phyloP scores from a whole-genome alignment of 2,888 invertebrate species.

The Lithophane leautieri region DNA sequence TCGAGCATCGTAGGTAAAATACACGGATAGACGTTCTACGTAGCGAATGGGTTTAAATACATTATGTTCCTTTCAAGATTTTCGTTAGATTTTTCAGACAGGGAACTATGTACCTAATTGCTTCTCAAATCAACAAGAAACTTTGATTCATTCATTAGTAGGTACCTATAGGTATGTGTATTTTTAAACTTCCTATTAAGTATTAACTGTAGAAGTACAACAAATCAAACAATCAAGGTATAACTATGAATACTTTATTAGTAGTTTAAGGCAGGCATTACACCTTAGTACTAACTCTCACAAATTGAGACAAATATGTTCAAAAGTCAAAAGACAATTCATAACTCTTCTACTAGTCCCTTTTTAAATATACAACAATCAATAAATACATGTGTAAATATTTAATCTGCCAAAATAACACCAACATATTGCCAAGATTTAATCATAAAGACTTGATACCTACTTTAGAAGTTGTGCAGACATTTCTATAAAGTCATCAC shows the following conservation, averaged over 20 bases:
- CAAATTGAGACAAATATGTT: slow-evolving; percentile 54
- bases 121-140: too few species aligned
- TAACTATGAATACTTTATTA: slow-evolving; percentile 67
- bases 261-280: slow-evolving; percentile 63
- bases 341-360: slow-evolving; percentile 39
- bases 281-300: slow-evolving; percentile 53
- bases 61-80: too few species aligned
- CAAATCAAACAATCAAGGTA: slow-evolving; percentile 42
- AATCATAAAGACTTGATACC: slow-evolving; percentile 33
- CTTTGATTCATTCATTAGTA: background rate
- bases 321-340: slow-evolving; percentile 62
- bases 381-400: slow-evolving; percentile 67
- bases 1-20: too few species aligned
- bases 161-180: too few species aligned
- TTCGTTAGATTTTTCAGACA: too few species aligned
- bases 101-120: too few species aligned
- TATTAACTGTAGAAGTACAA: background rate
- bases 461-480: slow-evolving; percentile 56
- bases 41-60: too few species aligned
- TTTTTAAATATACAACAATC: slow-evolving; percentile 64
- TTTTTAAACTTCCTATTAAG: background rate
- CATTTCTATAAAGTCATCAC: slow-evolving; percentile 54
- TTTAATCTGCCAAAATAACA: slow-evolving; percentile 53
- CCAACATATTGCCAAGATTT: slow-evolving; percentile 49
- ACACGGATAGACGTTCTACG: too few species aligned